A percentile compares a stretch with the other conserved stretches of the same genome.
Evolutionary conservation across 2,888 invertebrate species (phyloP).

Genomic region (Agriotes lineatus): DNA sequence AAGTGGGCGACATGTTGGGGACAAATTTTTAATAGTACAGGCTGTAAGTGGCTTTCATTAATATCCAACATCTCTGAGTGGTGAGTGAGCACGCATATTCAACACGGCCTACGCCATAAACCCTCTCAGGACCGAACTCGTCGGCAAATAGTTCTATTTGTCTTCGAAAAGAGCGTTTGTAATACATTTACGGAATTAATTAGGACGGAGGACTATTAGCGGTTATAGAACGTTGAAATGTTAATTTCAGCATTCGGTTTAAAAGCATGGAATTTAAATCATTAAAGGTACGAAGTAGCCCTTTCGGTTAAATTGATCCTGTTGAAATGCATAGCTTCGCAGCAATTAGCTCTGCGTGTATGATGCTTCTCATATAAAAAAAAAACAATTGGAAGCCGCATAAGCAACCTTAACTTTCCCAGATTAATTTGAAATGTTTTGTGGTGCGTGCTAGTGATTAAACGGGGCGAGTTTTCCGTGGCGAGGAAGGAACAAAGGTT

Average conservation of each 20-base stretch:
- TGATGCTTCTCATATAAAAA: too few species aligned
- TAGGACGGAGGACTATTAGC: conserved; percentile 31
- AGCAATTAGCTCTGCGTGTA: too few species aligned
- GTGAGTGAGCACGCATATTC: conserved; percentile 49
- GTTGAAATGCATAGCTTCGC: too few species aligned
- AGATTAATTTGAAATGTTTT: conserved; percentile 33
- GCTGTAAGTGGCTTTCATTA: conserved; percentile 48
- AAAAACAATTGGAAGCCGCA: too few species aligned
- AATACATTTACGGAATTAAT: conserved; percentile 38
- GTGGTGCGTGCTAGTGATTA: conserved; percentile 31
- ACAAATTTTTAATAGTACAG: conserved; percentile 45
- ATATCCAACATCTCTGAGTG: conserved; percentile 49
- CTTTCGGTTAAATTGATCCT: not conserved
- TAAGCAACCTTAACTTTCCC: conserved; percentile 16
- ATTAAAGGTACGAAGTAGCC: too few species aligned
- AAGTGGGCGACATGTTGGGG: conserved; percentile 42
- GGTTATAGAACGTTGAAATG: conserved; percentile 20
- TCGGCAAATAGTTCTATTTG: conserved; percentile 40
- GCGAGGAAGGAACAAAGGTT: conserved; percentile 19
- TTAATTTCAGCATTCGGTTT: conserved; percentile 4
- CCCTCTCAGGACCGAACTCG: conserved; percentile 43
- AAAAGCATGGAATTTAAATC: too few species aligned
- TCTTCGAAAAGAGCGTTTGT: conserved; percentile 39
- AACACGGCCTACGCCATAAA: conserved; percentile 45
- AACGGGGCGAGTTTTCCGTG: conserved; percentile 27